A percentile compares a stretch with the other conserved stretches of the same genome.
phyloP scores from a whole-genome alignment of 2,888 invertebrate genomes.

The Nomada fabriciana region DNA sequence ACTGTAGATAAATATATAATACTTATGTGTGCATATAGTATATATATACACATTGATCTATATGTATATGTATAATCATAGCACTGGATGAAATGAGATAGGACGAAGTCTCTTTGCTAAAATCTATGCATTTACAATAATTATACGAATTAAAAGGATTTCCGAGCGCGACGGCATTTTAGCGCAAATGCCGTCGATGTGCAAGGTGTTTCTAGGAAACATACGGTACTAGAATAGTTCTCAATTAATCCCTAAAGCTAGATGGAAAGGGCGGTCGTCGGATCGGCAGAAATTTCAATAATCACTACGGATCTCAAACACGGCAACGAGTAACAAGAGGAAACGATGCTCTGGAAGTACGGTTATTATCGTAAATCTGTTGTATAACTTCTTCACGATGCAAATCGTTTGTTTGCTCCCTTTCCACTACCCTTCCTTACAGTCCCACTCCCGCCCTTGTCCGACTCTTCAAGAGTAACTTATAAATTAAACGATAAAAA shows the following conservation, averaged over 20 bases:
- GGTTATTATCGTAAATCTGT: not conserved
- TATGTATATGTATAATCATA: conserved; percentile 21
- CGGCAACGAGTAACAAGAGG: too few relatives aligned
- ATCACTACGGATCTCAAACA: too few relatives aligned
- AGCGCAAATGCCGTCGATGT: conserved; percentile 59
- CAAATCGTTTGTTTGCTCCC: not conserved
- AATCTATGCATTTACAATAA: conserved; percentile 51
- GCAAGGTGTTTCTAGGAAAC: conserved; percentile 81
- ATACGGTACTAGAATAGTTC: conserved; percentile 68
- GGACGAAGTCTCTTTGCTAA: conserved; percentile 51
- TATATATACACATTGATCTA: not conserved
- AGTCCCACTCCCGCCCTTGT: conserved; percentile 1
- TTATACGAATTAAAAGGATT: conserved; percentile 50
- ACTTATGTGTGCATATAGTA: not conserved
- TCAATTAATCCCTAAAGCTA: conserved; percentile 57
- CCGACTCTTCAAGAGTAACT: conserved; percentile 8
- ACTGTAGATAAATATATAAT: conserved; percentile 63
- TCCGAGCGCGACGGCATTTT: conserved; percentile 39
- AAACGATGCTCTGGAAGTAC: not conserved
- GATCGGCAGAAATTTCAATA: conserved; percentile 48
- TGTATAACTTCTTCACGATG: not conserved
- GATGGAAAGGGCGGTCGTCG: conserved; percentile 46
- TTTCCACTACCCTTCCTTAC: not conserved
- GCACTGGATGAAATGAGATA: conserved; percentile 58
- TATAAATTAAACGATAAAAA: conserved; percentile 31